phyloP scores from a whole-genome alignment of 2,888 invertebrate species.

The Nowickia ferox region DNA sequence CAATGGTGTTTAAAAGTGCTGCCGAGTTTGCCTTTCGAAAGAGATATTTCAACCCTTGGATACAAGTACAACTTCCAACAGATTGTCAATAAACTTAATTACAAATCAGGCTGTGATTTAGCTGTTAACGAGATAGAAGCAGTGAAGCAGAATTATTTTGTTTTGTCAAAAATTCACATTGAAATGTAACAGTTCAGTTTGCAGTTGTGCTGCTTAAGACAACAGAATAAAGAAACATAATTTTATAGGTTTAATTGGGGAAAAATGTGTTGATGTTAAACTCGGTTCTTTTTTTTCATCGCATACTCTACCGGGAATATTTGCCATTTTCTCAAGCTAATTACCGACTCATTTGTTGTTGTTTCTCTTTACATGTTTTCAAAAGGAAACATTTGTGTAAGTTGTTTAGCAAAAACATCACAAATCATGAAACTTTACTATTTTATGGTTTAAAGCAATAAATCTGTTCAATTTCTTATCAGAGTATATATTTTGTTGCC shows the following conservation, averaged over 20 bases:
- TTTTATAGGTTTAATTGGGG: background rate
- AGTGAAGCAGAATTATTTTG: no score
- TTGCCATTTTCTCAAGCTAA: constrained; percentile 13
- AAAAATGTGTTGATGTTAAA: no score
- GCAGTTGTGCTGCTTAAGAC: background rate
- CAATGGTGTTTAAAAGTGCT: constrained; percentile 32
- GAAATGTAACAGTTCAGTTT: background rate
- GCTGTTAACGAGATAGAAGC: background rate
- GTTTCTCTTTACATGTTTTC: background rate
- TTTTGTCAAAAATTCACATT: background rate
- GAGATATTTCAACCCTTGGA: constrained; percentile 57
- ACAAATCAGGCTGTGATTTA: constrained; percentile 59
- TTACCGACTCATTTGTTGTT: constrained; percentile 55
- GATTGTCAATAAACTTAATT: constrained; percentile 71
- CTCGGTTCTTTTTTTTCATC: background rate
- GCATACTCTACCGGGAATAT: background rate
- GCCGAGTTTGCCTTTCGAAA: constrained; percentile 9
- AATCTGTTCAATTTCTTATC: constrained; percentile 51
- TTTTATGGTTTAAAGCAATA: constrained; percentile 18
- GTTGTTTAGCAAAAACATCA: background rate
- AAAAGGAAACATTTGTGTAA: constrained; percentile 37
- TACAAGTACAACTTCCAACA: constrained; percentile 61
- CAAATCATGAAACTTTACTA: background rate
- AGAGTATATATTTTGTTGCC: background rate
- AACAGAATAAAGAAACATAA: background rate